phyloP scores from a whole-genome alignment of 2,113 vertebrate species.

The pig (Sus scrofa) region DNA sequence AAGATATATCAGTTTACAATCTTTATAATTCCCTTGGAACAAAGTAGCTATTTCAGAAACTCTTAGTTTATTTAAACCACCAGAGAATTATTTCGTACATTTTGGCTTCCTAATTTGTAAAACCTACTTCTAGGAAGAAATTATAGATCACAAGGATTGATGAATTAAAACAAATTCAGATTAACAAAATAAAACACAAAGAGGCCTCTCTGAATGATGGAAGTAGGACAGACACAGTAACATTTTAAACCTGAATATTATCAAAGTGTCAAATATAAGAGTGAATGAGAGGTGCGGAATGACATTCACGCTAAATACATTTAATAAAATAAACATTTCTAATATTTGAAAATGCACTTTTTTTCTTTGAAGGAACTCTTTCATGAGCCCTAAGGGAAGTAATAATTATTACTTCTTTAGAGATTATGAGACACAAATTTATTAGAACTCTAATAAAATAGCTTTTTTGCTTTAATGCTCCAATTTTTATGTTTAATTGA shows the following conservation, averaged over 20 bases:
- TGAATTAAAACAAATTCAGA: background rate
- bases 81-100: background rate
- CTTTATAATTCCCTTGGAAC: background rate
- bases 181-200: background rate
- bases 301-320: background rate
- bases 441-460: slow-evolving; percentile 51
- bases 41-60: background rate
- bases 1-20: background rate
- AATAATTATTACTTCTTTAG: slow-evolving; percentile 59
- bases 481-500: slow-evolving; percentile 70
- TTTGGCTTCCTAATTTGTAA: background rate
- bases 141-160: background rate
- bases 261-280: background rate
- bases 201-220: background rate
- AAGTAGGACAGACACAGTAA: background rate
- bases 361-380: slow-evolving; percentile 52
- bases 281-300: background rate
- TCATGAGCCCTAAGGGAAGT: background rate
- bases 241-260: background rate
- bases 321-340: background rate
- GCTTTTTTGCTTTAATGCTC: slow-evolving; percentile 61
- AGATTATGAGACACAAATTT: background rate
- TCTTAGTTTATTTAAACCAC: background rate
- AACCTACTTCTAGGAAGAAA: background rate
- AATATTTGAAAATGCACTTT: slow-evolving; percentile 35